Evolutionary conservation across 2,797 vertebrate genomes (phyloP), one percentile per base, ranked within the genome.

Genomic region (Enteromius fasciolatus): DNA sequence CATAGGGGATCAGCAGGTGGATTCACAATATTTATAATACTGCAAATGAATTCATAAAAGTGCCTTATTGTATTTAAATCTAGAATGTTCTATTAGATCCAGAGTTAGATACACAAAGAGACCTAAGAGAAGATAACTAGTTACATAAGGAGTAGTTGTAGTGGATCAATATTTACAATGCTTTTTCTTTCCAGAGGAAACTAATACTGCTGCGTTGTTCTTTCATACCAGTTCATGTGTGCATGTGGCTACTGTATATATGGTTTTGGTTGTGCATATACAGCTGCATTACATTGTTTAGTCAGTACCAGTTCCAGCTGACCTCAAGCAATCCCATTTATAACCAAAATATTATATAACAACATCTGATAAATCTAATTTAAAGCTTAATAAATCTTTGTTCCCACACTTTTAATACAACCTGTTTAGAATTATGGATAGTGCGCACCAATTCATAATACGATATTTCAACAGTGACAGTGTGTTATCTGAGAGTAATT

Each of bases 401-500:
- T 64, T 31, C 5, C 28, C 23, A 1, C 23, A 20, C 12, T 61
- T 44, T 77, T 48, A 64, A 48, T 63, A 6, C 18, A 66, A 33
- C 25, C 41, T 33, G 17, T 41, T 68, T 50, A 68, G 63, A 68
- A 41, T 79, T 28, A 54, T 54, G 20, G 20, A 20, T 23, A 54
- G 5, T 33, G 18, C 12, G 25, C 41, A 48, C 59, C 41, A 31
- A 77, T 44, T 44, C 17, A 8, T 31, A 77, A 28, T 31, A 23
- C 20, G 18, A 44, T 61, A 63, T 76, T 76, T 41, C 63, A 54
- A 54, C 77, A 54, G 5, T 39, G 46, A 28, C 31, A 48, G 3
- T 61, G n/a, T 61, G 5, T 46, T 46, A 76, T 44, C 36, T 67
- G 12, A 78, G 66, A 67, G 48, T 67, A 48, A 54, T 78, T 41